These are phyloP conservation scores for Gerris buenoi DNA, from an alignment of 1,140 invertebrate species.

Conservation along the genomic window DNA sequence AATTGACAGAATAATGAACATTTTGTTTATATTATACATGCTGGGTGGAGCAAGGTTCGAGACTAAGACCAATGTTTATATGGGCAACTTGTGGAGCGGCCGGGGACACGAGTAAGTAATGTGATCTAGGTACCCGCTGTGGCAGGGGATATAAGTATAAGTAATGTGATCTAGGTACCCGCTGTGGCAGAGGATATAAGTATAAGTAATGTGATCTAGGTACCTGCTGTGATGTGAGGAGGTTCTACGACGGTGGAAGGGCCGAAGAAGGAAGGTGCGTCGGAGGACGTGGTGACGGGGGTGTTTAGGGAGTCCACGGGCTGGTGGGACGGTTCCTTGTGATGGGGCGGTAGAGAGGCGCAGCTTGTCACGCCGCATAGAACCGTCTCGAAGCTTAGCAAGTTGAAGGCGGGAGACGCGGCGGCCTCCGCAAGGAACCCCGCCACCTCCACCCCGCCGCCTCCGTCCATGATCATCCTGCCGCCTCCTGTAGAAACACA, in stretches of 20 bases:
- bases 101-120: no score
- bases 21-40: no score
- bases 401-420: conserved; percentile 42
- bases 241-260: conserved; percentile 63
- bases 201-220: no score
- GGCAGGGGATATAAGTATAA: no score
- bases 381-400: conserved; percentile 39
- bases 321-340: conserved; percentile 23
- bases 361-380: conserved; percentile 37
- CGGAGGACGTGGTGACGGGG: conserved; percentile 58
- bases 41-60: no score
- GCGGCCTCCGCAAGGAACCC: conserved; percentile 39
- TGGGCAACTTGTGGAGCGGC: no score
- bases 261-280: conserved; percentile 61
- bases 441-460: conserved; percentile 61
- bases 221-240: conserved; percentile 65
- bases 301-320: conserved; percentile 43
- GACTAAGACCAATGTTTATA: no score
- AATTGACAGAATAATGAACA: no score
- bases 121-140: no score
- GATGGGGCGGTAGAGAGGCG: conserved; percentile 20
- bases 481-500: conserved; percentile 9
- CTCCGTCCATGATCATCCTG: conserved; percentile 79
- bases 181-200: no score
- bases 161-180: no score